Evolutionary conservation across 2,797 vertebrate species (phyloP), one percentile per base, ranked within the genome.

Genomic region (Anabas testudineus): DNA sequence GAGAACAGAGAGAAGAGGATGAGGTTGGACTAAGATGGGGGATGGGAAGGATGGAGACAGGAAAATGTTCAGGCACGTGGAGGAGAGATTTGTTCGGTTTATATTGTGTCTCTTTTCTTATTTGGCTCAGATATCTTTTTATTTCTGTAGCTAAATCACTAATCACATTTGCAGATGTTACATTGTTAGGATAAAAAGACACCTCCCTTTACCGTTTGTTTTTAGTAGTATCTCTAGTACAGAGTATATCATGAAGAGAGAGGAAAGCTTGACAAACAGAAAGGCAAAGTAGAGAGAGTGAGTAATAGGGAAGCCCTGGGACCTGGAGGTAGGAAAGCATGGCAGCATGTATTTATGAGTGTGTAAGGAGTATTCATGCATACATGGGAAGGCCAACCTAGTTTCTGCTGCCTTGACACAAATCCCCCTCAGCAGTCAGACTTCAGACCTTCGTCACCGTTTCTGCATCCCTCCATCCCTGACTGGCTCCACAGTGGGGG

Each of bases 321-420:
- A 66, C 43, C 39, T 22, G 70, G 61, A 63, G 57, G 24, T 18
- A 28, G 48, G 49, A 14, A 60, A 65, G 63, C 51, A 36, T 45
- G 62, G 55, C 53, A 16, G 39, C 24, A 45, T 51, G 57, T 83
- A 82, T 88, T 84, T 91, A 80, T 83, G 89, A 81, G 85, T 87
- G 85, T 87, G 87, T 88, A 15, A 60, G 58, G 78, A 80, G 86
- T 81, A 76, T 89, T 87, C 84, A 90, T 88, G 91, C 68, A 48
- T 55, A 18, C 61, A 88, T 74, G 70, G 28, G 41, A 82, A 86
- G 87, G 87, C 82, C 73, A 80, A 83, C 75, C 82, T 82, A 87
- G 90, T 87, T 89, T 87, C 82, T 85, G 80, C 66, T 5, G n/a
- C 59, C 72, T 87, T 71, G 32, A 78, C 82, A 85, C 83, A 87